Conservation (phyloP, 2,888 invertebrate genomes). For the Chelonus formosanus region DNA sequence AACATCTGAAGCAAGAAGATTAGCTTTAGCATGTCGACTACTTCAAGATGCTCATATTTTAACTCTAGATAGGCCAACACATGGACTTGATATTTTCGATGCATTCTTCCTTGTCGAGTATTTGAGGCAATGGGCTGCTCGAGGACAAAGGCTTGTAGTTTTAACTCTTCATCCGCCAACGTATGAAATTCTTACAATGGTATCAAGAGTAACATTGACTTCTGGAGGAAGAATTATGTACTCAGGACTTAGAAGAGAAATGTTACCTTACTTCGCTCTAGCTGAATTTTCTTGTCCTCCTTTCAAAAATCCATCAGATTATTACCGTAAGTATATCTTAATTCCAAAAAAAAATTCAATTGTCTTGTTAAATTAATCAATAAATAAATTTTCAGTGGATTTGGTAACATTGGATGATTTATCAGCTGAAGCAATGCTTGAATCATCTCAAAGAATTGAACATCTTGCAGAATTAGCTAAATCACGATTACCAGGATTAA, state of each 20-base stretch:
- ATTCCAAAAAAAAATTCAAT: no score
- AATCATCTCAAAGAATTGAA: slow-evolving; percentile 92
- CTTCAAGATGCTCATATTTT: slow-evolving; percentile 87
- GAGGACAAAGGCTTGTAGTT: slow-evolving; percentile 79
- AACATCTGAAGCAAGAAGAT: slow-evolving; percentile 84
- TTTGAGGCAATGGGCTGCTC: slow-evolving; percentile 87
- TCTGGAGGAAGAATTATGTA: slow-evolving; percentile 93
- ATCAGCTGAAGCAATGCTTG: slow-evolving; percentile 92
- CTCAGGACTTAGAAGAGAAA: slow-evolving; percentile 86
- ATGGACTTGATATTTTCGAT: slow-evolving; percentile 93
- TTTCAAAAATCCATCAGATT: slow-evolving; percentile 96
- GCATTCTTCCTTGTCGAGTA: slow-evolving; percentile 95
- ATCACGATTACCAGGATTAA: slow-evolving; percentile 71
- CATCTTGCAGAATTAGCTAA: slow-evolving; percentile 85
- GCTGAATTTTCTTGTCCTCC: slow-evolving; percentile 95
- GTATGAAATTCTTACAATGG: slow-evolving; percentile 94
- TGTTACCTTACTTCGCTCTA: slow-evolving; percentile 88
- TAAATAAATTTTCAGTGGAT: slow-evolving; percentile 75
- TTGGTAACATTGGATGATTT: slow-evolving; percentile 92
- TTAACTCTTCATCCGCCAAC: slow-evolving; percentile 94
- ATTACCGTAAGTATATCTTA: slow-evolving; percentile 79
- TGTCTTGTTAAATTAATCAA: neutral
- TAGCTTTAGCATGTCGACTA: slow-evolving; percentile 90
- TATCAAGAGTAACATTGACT: slow-evolving; percentile 83
- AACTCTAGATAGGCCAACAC: slow-evolving; percentile 87